These are phyloP conservation scores for Simalia tracyae DNA, from an alignment of 2,797 vertebrate species.

Conservation along the genomic window DNA sequence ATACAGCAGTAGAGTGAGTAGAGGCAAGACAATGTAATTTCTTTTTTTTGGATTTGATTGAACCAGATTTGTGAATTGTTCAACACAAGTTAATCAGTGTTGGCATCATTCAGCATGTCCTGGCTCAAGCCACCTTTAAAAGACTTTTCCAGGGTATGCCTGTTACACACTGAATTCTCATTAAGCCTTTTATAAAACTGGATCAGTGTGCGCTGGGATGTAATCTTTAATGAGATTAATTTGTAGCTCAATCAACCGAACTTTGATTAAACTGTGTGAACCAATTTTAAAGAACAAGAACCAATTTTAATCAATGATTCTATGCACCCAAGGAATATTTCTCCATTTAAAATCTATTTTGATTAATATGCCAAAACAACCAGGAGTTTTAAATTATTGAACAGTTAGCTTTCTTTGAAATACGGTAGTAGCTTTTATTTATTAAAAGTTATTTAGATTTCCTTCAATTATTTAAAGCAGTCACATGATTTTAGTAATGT, in stretches of 20 bases:
- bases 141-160: neutral
- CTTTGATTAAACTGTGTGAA: neutral
- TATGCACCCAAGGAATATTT: neutral
- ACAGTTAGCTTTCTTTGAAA: neutral
- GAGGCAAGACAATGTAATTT: neutral
- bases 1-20: neutral
- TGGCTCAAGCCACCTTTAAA: neutral
- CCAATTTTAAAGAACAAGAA: neutral
- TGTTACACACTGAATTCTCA: neutral
- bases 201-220: neutral
- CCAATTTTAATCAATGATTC: neutral
- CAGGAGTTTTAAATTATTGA: neutral
- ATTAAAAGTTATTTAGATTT: neutral
- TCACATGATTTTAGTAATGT: neutral
- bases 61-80: neutral
- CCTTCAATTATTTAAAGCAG: neutral
- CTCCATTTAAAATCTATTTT: neutral
- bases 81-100: neutral
- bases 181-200: neutral
- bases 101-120: neutral
- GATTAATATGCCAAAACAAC: neutral
- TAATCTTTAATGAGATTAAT: neutral
- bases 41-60: neutral
- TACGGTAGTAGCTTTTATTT: neutral
- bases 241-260: slow-evolving; percentile 1